These are phyloP conservation scores for Cyaniris semiargus DNA, from an alignment of 2,888 invertebrate species.

Conservation along the genomic window DNA sequence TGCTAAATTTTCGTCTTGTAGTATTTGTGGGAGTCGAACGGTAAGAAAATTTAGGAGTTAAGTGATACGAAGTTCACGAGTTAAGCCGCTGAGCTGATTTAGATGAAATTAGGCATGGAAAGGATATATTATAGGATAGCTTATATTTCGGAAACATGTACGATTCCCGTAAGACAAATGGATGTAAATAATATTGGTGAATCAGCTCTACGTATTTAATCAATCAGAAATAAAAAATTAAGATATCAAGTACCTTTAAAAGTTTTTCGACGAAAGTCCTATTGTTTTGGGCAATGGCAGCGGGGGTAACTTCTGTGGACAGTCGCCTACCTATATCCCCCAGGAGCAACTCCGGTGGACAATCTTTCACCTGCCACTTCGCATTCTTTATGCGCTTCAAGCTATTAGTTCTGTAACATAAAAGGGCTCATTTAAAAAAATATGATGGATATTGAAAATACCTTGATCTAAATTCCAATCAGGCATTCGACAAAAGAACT, in stretches of 20 bases:
- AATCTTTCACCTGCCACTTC: constrained; percentile 83
- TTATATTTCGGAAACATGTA: too few species aligned
- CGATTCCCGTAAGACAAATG: too few species aligned
- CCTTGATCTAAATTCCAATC: neutral
- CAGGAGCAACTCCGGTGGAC: constrained; percentile 74
- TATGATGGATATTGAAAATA: too few species aligned
- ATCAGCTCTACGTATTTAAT: neutral
- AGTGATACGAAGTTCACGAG: too few species aligned
- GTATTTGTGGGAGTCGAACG: too few species aligned
- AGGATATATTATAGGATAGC: too few species aligned
- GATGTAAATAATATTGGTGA: too few species aligned
- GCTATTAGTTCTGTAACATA: constrained; percentile 76
- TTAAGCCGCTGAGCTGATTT: too few species aligned
- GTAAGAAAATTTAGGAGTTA: too few species aligned
- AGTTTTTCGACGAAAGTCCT: constrained; percentile 99
- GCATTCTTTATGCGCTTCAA: constrained; percentile 82
- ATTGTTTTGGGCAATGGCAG: constrained; percentile 96
- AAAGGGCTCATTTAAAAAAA: constrained; percentile 26
- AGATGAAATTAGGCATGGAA: too few species aligned
- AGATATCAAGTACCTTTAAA: constrained; percentile 85
- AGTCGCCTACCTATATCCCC: constrained; percentile 77
- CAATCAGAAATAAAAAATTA: neutral
- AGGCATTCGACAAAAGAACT: neutral
- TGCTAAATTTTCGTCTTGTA: too few species aligned
- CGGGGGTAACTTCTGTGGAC: constrained; percentile 87